Percentiles rank a stretch among this genome's conserved stretches.
Conservation (phyloP, 1,140 invertebrate genomes). For the Dendrolimus kikuchii region DNA sequence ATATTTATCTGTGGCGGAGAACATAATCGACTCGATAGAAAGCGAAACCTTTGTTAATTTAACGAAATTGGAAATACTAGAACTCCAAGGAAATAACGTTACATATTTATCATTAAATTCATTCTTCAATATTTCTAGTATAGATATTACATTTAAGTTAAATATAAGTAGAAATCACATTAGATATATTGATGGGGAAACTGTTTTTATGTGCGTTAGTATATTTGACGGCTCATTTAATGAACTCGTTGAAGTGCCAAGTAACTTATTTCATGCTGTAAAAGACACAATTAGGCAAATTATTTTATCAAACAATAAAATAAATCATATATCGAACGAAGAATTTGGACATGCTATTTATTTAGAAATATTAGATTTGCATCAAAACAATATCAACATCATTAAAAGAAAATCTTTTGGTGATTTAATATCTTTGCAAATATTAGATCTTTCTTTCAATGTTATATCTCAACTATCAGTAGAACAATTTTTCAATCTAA, state of each 20-base stretch:
- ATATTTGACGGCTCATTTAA: slow-evolving; percentile 82
- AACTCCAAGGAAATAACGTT: slow-evolving; percentile 82
- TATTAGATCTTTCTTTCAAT: slow-evolving; percentile 86
- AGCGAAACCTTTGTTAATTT: slow-evolving; percentile 78
- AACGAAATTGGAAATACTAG: slow-evolving; percentile 78
- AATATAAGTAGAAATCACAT: slow-evolving; percentile 83
- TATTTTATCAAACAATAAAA: slow-evolving; percentile 82
- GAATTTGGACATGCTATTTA: slow-evolving; percentile 79
- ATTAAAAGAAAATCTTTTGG: slow-evolving; percentile 83
- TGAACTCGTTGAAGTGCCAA: slow-evolving; percentile 77
- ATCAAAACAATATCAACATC: slow-evolving; percentile 82
- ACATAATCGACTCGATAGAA: slow-evolving; percentile 76
- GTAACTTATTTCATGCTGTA: slow-evolving; percentile 75
- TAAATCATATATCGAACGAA: slow-evolving; percentile 79
- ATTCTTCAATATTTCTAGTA: slow-evolving; percentile 78
- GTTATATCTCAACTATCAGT: slow-evolving; percentile 82
- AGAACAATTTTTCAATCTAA: slow-evolving; percentile 87
- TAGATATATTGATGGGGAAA: slow-evolving; percentile 73
- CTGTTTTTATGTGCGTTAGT: slow-evolving; percentile 73
- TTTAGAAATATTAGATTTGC: slow-evolving; percentile 82
- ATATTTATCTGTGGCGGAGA: slow-evolving; percentile 80
- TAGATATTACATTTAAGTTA: slow-evolving; percentile 74
- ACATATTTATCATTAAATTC: slow-evolving; percentile 77
- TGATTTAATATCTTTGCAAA: slow-evolving; percentile 81
- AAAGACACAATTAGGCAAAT: slow-evolving; percentile 77